These are phyloP conservation scores for Drosophila borborema DNA, from an alignment of 2,888 invertebrate genomes.

Conservation along the genomic window DNA sequence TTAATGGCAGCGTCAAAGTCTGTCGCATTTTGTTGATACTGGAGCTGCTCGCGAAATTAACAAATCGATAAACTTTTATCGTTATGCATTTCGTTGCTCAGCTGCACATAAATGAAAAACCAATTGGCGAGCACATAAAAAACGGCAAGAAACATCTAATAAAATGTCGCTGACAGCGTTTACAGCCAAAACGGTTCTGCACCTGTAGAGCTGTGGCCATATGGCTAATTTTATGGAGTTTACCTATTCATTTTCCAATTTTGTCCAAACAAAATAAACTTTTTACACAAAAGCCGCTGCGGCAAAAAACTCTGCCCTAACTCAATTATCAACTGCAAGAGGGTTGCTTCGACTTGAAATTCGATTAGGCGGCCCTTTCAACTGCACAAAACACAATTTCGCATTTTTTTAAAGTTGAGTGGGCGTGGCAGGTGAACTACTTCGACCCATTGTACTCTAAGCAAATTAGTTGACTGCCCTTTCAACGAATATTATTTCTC, in stretches of 20 bases:
- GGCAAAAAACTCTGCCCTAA: constrained; percentile 48
- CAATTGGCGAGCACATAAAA: constrained; percentile 59
- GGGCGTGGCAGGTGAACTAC: constrained; percentile 50
- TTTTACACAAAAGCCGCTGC: constrained; percentile 47
- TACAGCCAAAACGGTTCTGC: constrained; percentile 38
- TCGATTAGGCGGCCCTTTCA: constrained; percentile 61
- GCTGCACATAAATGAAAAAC: constrained; percentile 70
- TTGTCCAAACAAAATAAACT: constrained; percentile 40
- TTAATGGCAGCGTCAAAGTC: constrained; percentile 61
- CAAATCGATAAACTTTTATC: constrained; percentile 80
- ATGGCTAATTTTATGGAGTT: constrained; percentile 67
- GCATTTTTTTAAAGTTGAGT: constrained; percentile 45
- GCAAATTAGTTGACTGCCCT: constrained; percentile 14
- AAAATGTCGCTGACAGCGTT: constrained; percentile 4
- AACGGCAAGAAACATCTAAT: constrained; percentile 15
- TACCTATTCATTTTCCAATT: constrained; percentile 62
- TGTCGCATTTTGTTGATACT: constrained; percentile 70
- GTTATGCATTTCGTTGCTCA: constrained; percentile 54
- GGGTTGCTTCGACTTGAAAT: constrained; percentile 53
- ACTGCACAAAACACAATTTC: constrained; percentile 46
- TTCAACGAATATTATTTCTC: neutral
- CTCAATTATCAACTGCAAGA: constrained; percentile 50
- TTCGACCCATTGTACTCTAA: constrained; percentile 27
- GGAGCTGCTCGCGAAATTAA: constrained; percentile 63
- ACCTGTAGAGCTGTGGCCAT: constrained; percentile 63